A percentile compares a stretch with the other conserved stretches of the same genome.
phyloP scores from a whole-genome alignment of 2,888 invertebrate genomes.

The Podotricha telesiphe region DNA sequence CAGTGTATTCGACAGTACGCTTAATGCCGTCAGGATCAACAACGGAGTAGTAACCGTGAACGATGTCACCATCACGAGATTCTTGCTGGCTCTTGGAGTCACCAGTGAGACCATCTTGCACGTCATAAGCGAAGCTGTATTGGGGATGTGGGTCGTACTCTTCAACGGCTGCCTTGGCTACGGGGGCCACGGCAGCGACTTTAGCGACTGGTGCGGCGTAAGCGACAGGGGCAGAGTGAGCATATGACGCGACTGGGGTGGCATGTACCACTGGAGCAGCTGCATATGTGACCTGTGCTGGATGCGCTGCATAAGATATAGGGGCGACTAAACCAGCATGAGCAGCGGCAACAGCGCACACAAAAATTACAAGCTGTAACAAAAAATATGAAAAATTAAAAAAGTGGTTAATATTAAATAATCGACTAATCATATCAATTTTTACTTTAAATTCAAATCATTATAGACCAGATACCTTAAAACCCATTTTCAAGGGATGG shows the following conservation, averaged over 20 bases:
- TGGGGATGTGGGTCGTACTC: slow-evolving; percentile 69
- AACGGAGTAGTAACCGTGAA: slow-evolving; percentile 72
- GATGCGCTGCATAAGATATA: slow-evolving; percentile 70
- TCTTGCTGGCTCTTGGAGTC: slow-evolving; percentile 72
- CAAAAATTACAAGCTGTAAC: slow-evolving; percentile 65
- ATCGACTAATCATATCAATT: not conserved
- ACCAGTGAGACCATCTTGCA: slow-evolving; percentile 70
- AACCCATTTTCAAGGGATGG: slow-evolving; percentile 66
- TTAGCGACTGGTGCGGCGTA: slow-evolving; percentile 57
- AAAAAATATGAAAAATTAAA: slow-evolving; percentile 24
- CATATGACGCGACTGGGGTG: slow-evolving; percentile 50
- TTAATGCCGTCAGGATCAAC: slow-evolving; percentile 71
- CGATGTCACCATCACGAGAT: slow-evolving; percentile 68
- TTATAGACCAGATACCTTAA: slow-evolving; percentile 59
- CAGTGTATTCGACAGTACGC: slow-evolving; percentile 72
- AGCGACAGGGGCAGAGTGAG: slow-evolving; percentile 56
- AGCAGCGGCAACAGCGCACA: slow-evolving; percentile 65
- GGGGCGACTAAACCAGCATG: slow-evolving; percentile 56
- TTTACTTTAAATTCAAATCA: not conserved
- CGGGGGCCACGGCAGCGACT: slow-evolving; percentile 48
- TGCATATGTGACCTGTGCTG: slow-evolving; percentile 59
- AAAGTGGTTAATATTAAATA: not conserved
- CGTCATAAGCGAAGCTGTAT: slow-evolving; percentile 78
- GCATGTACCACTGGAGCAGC: slow-evolving; percentile 55
- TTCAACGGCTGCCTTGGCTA: slow-evolving; percentile 58